Evolutionary conservation across 2,113 vertebrate species (phyloP), one percentile per base, ranked within the genome.

Genomic region (Microcebus murinus): DNA sequence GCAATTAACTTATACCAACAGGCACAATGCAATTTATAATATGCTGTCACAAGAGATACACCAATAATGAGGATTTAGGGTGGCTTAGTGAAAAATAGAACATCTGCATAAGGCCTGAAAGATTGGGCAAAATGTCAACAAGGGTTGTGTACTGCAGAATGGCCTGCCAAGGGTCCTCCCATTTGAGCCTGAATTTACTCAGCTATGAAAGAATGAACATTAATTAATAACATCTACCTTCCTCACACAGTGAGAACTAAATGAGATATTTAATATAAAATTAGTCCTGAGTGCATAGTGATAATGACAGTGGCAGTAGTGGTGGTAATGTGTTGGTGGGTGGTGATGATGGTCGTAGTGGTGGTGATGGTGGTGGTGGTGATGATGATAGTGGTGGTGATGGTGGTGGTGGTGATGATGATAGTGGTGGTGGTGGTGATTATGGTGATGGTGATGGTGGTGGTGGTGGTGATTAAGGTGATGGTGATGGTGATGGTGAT

Each of bases 381-480:
- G 57, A 29, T 23, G 15, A 4, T 11, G 55, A 23, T 23, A n/a
- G 21, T 15, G 42, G 4, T 6, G n/a, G 67, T 34, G 10, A 20
- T 42, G 23, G 8, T 23, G 3, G 21, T 48, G 4, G 0, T n/a
- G n/a, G 5, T 61, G 12, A 48, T 11, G 25, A 18, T 80, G 17
- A 2, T 59, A 1, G 0, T 48, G 8, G 3, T 84, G 27, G 17
- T 61, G 31, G 3, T 18, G 11, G 1, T 4, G 1, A 3, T n/a
- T 29, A 9, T 48, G 1, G 8, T 29, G 18, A 1, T 39, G 21
- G 13, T 27, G 39, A 4, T 45, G 3, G 2, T 57, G 18, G 6
- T 12, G 0, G 10, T 57, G 12, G 3, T n/a, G 20, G 14, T 3
- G 3, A 14, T 48, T 0, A 1, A 1, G 0, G 1, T 71, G 20